Percentiles rank a stretch among this genome's conserved stretches.
Conservation (phyloP, 2,113 vertebrate genomes). For the Corythaixoides concolor region DNA sequence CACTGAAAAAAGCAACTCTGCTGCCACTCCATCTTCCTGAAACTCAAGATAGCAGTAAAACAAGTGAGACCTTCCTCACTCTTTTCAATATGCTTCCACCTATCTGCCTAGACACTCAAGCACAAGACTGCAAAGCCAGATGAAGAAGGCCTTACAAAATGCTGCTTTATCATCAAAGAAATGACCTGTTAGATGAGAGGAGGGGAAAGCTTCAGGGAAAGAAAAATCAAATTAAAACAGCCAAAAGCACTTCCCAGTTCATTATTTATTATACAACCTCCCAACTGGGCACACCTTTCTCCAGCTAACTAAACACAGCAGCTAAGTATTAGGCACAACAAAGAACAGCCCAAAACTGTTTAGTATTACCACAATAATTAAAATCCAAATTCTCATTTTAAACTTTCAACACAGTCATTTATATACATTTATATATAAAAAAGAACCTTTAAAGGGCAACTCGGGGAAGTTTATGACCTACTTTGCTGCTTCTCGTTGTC, state of each 20-base stretch:
- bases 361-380: neutral
- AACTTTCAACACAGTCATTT: neutral
- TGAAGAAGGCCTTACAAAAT: neutral
- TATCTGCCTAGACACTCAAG: neutral
- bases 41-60: neutral
- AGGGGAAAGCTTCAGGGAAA: neutral
- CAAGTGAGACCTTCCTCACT: neutral
- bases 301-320: neutral
- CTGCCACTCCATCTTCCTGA: neutral
- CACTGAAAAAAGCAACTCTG: neutral
- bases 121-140: neutral
- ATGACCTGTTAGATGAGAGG: neutral
- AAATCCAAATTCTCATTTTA: neutral
- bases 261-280: neutral
- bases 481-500: neutral
- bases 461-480: neutral
- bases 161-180: neutral
- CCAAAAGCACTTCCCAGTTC: neutral
- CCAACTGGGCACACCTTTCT: neutral
- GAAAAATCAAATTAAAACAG: neutral
- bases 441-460: neutral
- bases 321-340: neutral
- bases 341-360: neutral
- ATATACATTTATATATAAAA: neutral
- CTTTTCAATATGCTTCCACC: neutral